Conservation (phyloP, 2,797 vertebrate genomes). For the Macrochelys suwanniensis region DNA sequence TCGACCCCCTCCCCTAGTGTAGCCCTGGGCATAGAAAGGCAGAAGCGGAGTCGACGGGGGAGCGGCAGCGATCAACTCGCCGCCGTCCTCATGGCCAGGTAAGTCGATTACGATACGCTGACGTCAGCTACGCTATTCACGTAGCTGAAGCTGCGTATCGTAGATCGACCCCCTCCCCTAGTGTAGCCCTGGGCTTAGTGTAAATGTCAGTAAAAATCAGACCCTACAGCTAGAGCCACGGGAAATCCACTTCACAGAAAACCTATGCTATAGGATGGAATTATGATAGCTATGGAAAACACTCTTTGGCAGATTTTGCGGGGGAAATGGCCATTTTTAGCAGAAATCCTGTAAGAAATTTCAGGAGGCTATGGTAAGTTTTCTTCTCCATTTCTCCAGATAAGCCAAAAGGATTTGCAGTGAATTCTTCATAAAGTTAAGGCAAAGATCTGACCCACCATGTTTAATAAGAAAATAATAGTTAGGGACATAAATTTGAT, state of each 20-base stretch:
- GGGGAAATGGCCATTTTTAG: neutral
- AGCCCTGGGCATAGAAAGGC: too few species aligned
- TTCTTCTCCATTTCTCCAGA: neutral
- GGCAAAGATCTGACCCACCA: accelerated
- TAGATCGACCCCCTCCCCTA: too few species aligned
- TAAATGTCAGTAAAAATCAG: constrained; percentile 27
- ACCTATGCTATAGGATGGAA: constrained; percentile 18
- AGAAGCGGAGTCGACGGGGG: too few species aligned
- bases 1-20: too few species aligned
- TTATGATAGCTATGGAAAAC: constrained; percentile 40
- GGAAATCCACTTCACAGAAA: constrained; percentile 40
- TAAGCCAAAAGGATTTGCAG: neutral
- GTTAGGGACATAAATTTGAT: neutral
- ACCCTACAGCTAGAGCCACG: constrained; percentile 17
- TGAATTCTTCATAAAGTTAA: neutral
- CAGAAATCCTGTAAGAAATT: constrained; percentile 6
- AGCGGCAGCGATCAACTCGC: too few species aligned
- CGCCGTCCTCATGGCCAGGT: too few species aligned
- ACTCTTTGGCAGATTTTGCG: neutral
- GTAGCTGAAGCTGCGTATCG: too few species aligned
- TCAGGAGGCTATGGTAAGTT: neutral
- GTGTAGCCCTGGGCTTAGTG: too few species aligned
- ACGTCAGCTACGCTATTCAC: too few species aligned
- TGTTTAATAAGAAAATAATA: neutral
- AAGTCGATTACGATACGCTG: too few species aligned